A percentile compares a stretch with the other conserved stretches of the same genome.
These are phyloP conservation scores for Steatocranus sp. DNA, from an alignment of 2,797 vertebrate genomes.

Conservation along the genomic window DNA sequence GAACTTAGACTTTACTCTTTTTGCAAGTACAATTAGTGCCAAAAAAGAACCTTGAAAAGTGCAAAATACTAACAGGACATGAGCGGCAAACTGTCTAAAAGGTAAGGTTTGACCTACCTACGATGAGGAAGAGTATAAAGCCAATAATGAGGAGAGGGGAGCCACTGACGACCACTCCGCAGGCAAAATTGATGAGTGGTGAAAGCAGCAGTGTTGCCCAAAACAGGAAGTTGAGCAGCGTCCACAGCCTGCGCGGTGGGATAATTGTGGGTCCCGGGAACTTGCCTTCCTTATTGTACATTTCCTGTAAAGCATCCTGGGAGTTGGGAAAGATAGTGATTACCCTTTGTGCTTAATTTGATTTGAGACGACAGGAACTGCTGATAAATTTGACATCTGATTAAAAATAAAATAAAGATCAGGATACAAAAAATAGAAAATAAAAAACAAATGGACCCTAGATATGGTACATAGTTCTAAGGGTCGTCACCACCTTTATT, in stretches of 20 bases:
- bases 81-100: background rate
- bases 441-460: background rate
- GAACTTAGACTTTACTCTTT: background rate
- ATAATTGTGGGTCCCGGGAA: slow-evolving; percentile 87
- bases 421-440: background rate
- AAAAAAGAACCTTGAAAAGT: background rate
- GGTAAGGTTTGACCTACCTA: slow-evolving; percentile 75
- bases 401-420: background rate
- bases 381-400: background rate
- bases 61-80: background rate
- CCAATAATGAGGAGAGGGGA: slow-evolving; percentile 93
- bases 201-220: slow-evolving; percentile 96
- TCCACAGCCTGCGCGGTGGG: slow-evolving; percentile 86
- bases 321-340: background rate
- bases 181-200: slow-evolving; percentile 91
- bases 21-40: background rate
- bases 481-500: background rate
- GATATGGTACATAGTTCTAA: background rate
- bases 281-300: slow-evolving; percentile 84
- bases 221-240: slow-evolving; percentile 92
- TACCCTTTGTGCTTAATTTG: background rate
- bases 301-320: slow-evolving; percentile 93
- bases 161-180: slow-evolving; percentile 91
- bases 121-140: slow-evolving; percentile 90
- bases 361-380: background rate